Conservation (phyloP, 1,140 invertebrate species). For the Amyelois transitella region DNA sequence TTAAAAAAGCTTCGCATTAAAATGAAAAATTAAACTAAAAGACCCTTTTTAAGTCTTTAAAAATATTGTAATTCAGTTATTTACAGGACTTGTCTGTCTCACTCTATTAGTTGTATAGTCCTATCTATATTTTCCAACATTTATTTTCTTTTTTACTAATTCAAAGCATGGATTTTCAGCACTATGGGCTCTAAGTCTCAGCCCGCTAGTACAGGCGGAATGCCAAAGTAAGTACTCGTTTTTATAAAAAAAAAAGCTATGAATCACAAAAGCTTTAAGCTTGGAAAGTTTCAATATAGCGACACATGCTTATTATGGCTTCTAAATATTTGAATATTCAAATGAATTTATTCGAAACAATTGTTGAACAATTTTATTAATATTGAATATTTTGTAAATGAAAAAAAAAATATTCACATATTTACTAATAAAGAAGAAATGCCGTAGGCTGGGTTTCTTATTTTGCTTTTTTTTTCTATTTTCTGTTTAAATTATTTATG, state of each 20-base stretch:
- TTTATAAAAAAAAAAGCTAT: conserved; percentile 7
- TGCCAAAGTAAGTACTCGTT: conserved; percentile 71
- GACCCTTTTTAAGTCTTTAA: too few species aligned
- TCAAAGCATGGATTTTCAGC: conserved; percentile 72
- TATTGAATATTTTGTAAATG: neutral
- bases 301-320: conserved; percentile 3
- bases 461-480: neutral
- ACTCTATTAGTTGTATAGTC: conserved; percentile 34
- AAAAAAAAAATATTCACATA: conserved; percentile 15
- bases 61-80: conserved; percentile 45
- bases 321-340: conserved; percentile 22
- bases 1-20: too few species aligned
- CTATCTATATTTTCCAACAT: conserved; percentile 25
- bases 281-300: conserved; percentile 9
- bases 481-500: neutral
- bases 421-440: conserved; percentile 13
- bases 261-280: conserved; percentile 10
- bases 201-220: conserved; percentile 68
- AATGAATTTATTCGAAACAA: conserved; percentile 1
- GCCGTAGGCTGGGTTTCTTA: conserved; percentile 19
- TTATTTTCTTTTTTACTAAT: conserved; percentile 60
- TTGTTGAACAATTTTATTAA: neutral
- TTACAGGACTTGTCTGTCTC: conserved; percentile 38
- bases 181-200: conserved; percentile 70
- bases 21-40: too few species aligned